Percentiles rank a stretch among this genome's conserved stretches.
phyloP scores from a whole-genome alignment of 2,888 invertebrate species.

The Galeopsomyia nigrocyanea region DNA sequence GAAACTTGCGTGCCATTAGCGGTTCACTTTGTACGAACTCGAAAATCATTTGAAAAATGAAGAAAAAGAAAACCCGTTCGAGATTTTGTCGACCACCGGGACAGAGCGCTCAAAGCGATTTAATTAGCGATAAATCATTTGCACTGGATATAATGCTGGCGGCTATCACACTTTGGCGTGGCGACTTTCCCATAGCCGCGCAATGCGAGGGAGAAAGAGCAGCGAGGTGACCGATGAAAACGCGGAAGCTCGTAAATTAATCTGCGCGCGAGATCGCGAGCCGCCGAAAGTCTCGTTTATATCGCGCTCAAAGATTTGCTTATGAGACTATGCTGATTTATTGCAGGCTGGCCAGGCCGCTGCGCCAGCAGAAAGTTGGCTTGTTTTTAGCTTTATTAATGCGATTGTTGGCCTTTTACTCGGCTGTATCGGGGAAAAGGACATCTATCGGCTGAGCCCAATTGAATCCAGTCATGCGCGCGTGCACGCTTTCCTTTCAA shows the following conservation, averaged over 20 bases:
- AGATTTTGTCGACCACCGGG: constrained; percentile 35
- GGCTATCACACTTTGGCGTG: not conserved
- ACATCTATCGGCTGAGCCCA: not conserved
- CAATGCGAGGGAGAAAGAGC: no score
- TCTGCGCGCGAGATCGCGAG: not conserved
- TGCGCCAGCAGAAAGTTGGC: no score
- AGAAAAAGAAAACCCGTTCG: not conserved
- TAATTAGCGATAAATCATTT: constrained; percentile 56
- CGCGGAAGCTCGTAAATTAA: constrained; percentile 43
- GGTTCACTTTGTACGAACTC: not conserved
- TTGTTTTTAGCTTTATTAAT: no score
- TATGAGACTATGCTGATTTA: constrained; percentile 17
- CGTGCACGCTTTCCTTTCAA: not conserved
- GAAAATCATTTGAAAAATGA: not conserved
- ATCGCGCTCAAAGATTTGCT: constrained; percentile 12
- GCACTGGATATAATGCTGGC: constrained; percentile 15
- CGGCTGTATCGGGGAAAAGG: not conserved
- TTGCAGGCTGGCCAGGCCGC: not conserved
- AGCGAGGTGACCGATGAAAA: not conserved
- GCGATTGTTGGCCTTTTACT: not conserved
- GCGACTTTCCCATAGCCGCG: not conserved
- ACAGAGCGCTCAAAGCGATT: constrained; percentile 45
- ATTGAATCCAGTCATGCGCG: constrained; percentile 3
- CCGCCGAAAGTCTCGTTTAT: constrained; percentile 31
- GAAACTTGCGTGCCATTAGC: no score